Base-by-base conservation (phyloP, 2,113 vertebrate species). In the Haliaeetus leucogaster region DNA sequence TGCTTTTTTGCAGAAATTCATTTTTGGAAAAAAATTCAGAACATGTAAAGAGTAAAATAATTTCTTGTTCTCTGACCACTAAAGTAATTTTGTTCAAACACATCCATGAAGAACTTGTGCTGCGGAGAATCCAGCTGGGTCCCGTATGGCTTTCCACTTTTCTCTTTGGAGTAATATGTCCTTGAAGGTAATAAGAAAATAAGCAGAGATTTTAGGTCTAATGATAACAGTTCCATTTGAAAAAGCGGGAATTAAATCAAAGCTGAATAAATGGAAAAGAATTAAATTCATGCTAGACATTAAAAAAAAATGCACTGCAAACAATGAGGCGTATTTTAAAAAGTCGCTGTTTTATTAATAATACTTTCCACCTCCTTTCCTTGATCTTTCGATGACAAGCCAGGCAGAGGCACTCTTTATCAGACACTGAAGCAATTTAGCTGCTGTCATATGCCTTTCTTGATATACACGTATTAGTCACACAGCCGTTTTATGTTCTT, bases 361-460 rank as follows among this genome's bases (percentile, higher is more conserved):
- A 97, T 96, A 61, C 91, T 97, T 97, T 93, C 83, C 91, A 93
- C 92, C 96, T 97, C 84, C 66, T 70, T 97, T 32, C 50, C 79
- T 58, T 94, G 97, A 97, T 98, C 97, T 96, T 91, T 79, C 70
- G 77, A 68, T 97, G 98, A 98, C 98, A 98, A 90, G 93, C 96
- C 94, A 97, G 95, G 95, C 91, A 79, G 94, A 97, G 92, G 84
- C 95, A 79, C 80, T 95, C 95, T 98, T 98, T 96, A 96, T 98
- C 97, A 98, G 98, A 89, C 95, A 95, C 94, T 92, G 80, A 96
- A 95, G 96, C 97, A 95, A 97, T 98, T 98, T 96, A 97, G 93
- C 94, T 97, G 97, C 98, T 98, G 98, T 98, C 97, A 97, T 85
- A 91, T 96, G 97, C 97, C 97, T 98, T 95, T 98, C 97, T 97